Conservation (phyloP, 2,113 vertebrate genomes). For the Microtus ochrogaster region DNA sequence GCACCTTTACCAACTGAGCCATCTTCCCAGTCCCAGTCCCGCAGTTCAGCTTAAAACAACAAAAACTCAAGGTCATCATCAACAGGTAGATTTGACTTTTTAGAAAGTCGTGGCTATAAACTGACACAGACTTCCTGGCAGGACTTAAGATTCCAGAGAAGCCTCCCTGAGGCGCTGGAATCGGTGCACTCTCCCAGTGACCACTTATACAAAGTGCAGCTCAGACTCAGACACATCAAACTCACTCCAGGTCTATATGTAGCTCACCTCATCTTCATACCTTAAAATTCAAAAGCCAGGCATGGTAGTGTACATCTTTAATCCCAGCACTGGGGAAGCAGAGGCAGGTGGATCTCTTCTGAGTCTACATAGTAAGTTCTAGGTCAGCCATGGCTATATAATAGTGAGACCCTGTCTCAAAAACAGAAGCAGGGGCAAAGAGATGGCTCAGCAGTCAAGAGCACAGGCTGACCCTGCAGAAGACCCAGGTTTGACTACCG, state of each 20-base stretch:
- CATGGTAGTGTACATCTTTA: neutral
- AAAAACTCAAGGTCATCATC: slow-evolving; percentile 14
- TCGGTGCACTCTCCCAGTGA: neutral
- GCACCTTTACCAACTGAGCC: neutral
- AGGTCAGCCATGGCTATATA: neutral
- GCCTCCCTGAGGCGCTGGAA: slow-evolving; percentile 37
- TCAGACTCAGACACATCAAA: slow-evolving; percentile 46
- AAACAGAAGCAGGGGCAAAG: neutral
- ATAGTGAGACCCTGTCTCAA: neutral
- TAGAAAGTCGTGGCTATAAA: slow-evolving; percentile 46
- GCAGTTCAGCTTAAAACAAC: neutral
- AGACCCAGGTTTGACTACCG: neutral
- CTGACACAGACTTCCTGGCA: slow-evolving; percentile 20
- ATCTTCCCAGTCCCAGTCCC: no score
- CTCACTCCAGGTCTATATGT: neutral
- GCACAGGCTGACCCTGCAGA: neutral
- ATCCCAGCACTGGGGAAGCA: neutral
- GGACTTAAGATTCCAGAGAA: slow-evolving; percentile 32
- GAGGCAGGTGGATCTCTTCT: neutral
- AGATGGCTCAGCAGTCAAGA: neutral
- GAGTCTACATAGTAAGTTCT: neutral
- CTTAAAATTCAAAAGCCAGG: neutral
- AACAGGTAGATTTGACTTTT: slow-evolving; percentile 30
- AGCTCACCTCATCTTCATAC: slow-evolving; percentile 11
- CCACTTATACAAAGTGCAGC: neutral